A percentile compares a stretch with the other conserved stretches of the same genome.
Evolutionary conservation across 35 echinoderm and acorn worm genomes (phyloP).

Genomic region (Ptychodera flava): DNA sequence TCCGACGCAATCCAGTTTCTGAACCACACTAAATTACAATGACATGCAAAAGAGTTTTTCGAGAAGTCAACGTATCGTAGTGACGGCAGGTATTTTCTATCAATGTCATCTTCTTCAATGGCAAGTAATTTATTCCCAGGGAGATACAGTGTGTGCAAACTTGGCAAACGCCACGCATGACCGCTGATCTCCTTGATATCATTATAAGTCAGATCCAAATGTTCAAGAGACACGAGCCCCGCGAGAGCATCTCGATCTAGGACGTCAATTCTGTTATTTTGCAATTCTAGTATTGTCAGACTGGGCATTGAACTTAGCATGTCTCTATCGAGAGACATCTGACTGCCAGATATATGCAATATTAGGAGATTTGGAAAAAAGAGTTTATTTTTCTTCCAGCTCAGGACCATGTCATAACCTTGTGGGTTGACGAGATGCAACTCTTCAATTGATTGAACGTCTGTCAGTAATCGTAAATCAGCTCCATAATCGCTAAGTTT

Average conservation of each 20-base stretch:
- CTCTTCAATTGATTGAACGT: neutral
- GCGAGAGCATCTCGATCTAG: neutral
- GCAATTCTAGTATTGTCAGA: neutral
- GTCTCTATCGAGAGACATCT: neutral
- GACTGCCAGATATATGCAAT: neutral
- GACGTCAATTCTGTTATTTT: neutral
- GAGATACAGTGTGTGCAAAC: neutral
- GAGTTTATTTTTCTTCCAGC: neutral
- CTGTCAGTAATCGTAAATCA: neutral
- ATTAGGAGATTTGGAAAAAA: neutral
- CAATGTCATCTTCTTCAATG: neutral
- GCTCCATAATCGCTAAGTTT: neutral
- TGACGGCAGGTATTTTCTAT: neutral
- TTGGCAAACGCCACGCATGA: neutral
- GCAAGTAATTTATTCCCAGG: neutral
- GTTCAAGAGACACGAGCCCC: neutral
- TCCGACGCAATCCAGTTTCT: neutral
- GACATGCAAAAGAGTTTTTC: neutral
- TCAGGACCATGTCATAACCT: neutral
- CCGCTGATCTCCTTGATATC: neutral
- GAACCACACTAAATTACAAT: constrained; percentile 18
- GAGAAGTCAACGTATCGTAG: neutral
- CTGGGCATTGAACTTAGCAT: neutral
- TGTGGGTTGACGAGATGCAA: neutral
- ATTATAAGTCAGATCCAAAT: neutral